Evolutionary conservation across 2,113 vertebrate species (phyloP).

Genomic region (Gyps fulvus): DNA sequence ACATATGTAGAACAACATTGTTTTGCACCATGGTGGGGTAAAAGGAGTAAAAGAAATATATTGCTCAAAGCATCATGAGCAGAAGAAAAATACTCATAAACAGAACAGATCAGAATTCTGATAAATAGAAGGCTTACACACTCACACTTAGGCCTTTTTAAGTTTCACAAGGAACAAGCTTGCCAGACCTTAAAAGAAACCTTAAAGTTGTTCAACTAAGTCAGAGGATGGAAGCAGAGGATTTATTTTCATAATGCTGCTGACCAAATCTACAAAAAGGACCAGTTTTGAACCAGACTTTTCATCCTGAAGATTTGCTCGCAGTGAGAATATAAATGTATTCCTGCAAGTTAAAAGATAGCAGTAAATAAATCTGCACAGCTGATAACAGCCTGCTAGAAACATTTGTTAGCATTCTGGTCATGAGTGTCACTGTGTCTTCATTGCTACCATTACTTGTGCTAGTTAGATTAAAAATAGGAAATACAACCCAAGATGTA

Average conservation of each 20-base stretch:
- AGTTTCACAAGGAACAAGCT: neutral
- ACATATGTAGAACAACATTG: neutral
- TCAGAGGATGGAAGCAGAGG: neutral
- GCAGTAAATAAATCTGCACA: neutral
- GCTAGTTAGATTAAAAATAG: neutral
- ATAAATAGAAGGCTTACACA: neutral
- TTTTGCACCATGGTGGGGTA: neutral
- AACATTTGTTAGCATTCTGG: neutral
- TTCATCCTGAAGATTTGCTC: neutral
- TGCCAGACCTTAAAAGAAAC: neutral
- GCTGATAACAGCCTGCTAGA: neutral
- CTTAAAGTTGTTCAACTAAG: neutral
- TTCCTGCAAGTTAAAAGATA: neutral
- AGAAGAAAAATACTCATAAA: neutral
- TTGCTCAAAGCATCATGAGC: neutral
- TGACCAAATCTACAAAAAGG: neutral
- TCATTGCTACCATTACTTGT: neutral
- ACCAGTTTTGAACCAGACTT: neutral
- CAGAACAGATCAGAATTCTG: neutral
- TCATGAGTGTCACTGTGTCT: neutral
- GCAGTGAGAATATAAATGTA: neutral
- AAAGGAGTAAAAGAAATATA: neutral
- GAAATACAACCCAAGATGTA: neutral
- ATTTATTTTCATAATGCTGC: neutral
- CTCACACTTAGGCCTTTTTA: neutral